Evolutionary conservation across 1,140 invertebrate species (phyloP).

Genomic region (Limonius californicus): DNA sequence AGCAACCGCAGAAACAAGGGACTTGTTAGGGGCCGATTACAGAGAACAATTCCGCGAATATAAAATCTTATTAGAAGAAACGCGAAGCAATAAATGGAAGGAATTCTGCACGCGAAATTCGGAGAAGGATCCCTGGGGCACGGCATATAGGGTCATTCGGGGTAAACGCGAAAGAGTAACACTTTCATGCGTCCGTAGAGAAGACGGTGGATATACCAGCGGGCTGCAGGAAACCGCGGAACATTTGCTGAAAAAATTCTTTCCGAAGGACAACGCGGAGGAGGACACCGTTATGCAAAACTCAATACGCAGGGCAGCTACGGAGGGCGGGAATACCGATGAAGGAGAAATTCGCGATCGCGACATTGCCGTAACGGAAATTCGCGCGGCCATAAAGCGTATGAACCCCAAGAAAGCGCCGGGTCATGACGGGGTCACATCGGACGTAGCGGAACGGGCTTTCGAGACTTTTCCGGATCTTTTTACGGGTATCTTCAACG

Average conservation of each 20-base stretch:
- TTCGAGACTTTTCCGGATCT: too few relatives aligned
- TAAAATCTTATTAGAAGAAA: background rate
- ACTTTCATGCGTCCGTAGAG: background rate
- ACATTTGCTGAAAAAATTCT: background rate
- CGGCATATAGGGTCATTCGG: background rate
- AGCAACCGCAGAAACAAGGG: background rate
- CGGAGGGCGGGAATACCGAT: background rate
- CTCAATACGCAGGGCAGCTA: background rate
- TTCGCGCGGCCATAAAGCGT: background rate
- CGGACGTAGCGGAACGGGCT: background rate
- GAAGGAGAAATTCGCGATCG: background rate
- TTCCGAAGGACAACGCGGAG: background rate
- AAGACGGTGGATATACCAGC: background rate
- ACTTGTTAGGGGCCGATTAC: background rate
- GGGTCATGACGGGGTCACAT: background rate
- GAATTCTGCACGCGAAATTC: background rate
- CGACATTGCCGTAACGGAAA: background rate
- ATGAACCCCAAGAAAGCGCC: background rate
- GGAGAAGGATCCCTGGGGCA: background rate
- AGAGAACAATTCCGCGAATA: background rate
- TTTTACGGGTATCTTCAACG: too few relatives aligned
- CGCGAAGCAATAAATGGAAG: background rate
- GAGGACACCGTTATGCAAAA: background rate
- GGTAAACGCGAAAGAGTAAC: background rate
- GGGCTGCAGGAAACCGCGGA: background rate